Base-by-base conservation (phyloP, 1,140 invertebrate genomes). In the Pogonus chalceus region DNA sequence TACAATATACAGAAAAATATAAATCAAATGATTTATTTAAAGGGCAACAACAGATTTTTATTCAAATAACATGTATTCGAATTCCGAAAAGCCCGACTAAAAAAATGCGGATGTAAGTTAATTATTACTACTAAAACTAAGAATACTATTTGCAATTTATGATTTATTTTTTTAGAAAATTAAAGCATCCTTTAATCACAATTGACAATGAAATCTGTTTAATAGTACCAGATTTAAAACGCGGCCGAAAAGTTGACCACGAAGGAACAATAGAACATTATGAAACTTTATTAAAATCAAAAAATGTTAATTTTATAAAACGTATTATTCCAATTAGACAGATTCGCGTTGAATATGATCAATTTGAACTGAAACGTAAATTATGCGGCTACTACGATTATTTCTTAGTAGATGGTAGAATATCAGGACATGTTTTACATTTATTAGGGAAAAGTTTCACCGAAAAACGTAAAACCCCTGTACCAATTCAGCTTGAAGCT, bases 281-380 rank as follows among this genome's bases (percentile, higher is more conserved):
- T 60, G 72, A 77, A 64, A 69, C 77, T 31, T 47, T 81, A 10
- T 64, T 83, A 0, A 58, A 64, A 0, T 63, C 76, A 51, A 71
- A 77, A 46, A 70, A 68, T 7, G 63, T 79, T 20, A 76, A 65
- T 23, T 60, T 60, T 4, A 72, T 81, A 54, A 75, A 76, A 57
- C 68, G 69, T 31, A 64, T 79, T 23, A 74, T 84, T 58, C 80
- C 80, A 18, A 69, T 83, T 47, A 75, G 79, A 60, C 76, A 80
- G 61, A 59, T 85, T 1, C 75, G 75, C 65, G 78, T 78, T 1
- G 82, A 84, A 66, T 82, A 79, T 67, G 76, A 79, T 59, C 80
- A 82, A 31, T 83, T 71, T 69, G 82, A 84, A 68, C 63, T 81
- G 61, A 80, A 77, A 63, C 69, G 74, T 20, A 77, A 79, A 58